Conservation (phyloP, 2,113 vertebrate genomes). For the Aegithalos caudatus region DNA sequence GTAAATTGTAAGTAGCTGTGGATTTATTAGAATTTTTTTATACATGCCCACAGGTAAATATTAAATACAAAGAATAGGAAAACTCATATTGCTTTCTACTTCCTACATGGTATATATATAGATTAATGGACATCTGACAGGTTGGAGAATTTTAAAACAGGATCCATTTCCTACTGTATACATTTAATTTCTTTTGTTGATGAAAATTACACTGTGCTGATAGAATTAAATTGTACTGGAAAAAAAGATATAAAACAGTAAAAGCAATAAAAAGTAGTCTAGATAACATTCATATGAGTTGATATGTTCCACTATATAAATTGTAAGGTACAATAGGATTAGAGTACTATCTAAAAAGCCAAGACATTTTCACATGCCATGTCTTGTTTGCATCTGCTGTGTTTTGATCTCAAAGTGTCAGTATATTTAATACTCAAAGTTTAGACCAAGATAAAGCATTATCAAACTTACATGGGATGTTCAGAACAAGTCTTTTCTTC, state of each 20-base stretch:
- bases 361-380: not conserved
- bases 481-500: not conserved
- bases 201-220: constrained; percentile 36
- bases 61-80: constrained; percentile 60
- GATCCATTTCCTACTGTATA: constrained; percentile 29
- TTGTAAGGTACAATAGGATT: not conserved
- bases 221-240: not conserved
- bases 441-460: not conserved
- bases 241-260: not conserved
- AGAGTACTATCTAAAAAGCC: not conserved
- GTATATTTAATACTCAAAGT: not conserved
- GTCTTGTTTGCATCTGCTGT: not conserved
- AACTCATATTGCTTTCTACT: constrained; percentile 50
- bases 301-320: not conserved
- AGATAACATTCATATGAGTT: not conserved
- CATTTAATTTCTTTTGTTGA: constrained; percentile 51
- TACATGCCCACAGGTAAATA: constrained; percentile 75
- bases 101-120: constrained; percentile 27
- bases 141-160: constrained; percentile 7
- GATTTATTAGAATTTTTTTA: constrained; percentile 71
- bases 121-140: constrained; percentile 38
- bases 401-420: not conserved
- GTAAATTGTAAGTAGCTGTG: constrained; percentile 73
- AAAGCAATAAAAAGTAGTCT: not conserved
- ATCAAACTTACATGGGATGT: not conserved